phyloP scores from a whole-genome alignment of 2,888 invertebrate species.

The Periphyllus acericola region DNA sequence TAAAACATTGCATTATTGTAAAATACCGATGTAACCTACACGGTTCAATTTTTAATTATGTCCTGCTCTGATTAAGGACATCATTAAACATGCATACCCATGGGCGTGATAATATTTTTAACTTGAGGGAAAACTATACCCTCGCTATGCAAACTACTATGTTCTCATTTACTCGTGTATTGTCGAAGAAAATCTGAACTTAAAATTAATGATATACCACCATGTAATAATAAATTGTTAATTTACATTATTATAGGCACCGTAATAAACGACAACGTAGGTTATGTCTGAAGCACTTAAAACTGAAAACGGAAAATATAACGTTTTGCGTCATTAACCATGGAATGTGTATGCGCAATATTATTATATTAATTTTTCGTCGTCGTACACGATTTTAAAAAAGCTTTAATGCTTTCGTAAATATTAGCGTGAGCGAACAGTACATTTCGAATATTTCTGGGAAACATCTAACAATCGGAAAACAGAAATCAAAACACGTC shows the following conservation, averaged over 20 bases:
- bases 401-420: slow-evolving; percentile 17
- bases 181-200: background rate
- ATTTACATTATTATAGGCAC: background rate
- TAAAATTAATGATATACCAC: background rate
- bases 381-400: background rate
- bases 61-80: background rate
- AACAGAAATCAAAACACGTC: background rate
- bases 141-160: too few species aligned
- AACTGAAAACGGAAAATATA: slow-evolving; percentile 28
- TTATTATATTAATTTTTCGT: background rate
- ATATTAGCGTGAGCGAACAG: slow-evolving; percentile 1
- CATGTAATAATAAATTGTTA: background rate
- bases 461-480: background rate
- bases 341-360: slow-evolving; percentile 12
- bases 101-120: background rate
- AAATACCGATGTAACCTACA: background rate
- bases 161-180: background rate
- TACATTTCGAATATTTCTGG: background rate
- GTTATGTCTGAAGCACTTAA: slow-evolving; percentile 40
- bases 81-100: background rate
- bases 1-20: background rate
- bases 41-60: background rate
- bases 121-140: too few species aligned
- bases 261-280: slow-evolving; percentile 20
- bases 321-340: slow-evolving; percentile 44